Evolutionary conservation across 2,797 vertebrate genomes (phyloP), one percentile per base, ranked within the genome.

Genomic region (Vireo griseus): DNA sequence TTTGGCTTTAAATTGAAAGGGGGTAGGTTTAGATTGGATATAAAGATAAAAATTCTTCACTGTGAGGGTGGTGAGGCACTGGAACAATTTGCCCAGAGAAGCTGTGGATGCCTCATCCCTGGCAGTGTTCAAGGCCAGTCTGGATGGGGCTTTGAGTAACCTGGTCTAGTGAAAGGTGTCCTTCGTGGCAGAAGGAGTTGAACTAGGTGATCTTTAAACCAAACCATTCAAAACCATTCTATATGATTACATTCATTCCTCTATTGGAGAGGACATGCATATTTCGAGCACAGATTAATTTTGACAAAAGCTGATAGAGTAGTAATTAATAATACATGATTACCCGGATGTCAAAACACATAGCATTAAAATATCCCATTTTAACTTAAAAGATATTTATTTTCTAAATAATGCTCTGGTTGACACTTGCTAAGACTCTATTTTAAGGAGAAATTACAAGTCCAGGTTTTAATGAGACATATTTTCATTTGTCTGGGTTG

Each of bases 201-300:
- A 74, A 59, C 17, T 3, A 35, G 29, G 21, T 22, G 8, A 62
- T 57, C 24, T 39, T 68, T 44, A 21, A 57, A 48, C 35, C 4
- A 44, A 44, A 44, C 42, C 42, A 44, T 44, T 44, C 6, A 47
- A 66, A 73, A 51, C 37, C 13, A 25, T 22, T 69, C 37, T 26
- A 9, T 28, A n/a, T 15, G 11, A 62, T 57, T 68, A 44, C 0
- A 57, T 11, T 17, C 18, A 24, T 16, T 11, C 1, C 18, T 73
- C 6, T 66, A 0, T 0, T n/a, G 10, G 19, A 54, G 7, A 79
- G 35, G 16, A 80, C 10, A 57, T 1, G 9, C 4, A 35, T 19
- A 59, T 17, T 5, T 69, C 26, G 13, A 87, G 21, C 10, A 67
- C 3, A 71, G 26, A 65, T 28, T 39, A 33, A 8, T 19, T 57